These are phyloP conservation scores for Chironex yamaguchii DNA, from an alignment of 30 jellyfish, hydroid and myxozoan genomes.

Conservation along the genomic window DNA sequence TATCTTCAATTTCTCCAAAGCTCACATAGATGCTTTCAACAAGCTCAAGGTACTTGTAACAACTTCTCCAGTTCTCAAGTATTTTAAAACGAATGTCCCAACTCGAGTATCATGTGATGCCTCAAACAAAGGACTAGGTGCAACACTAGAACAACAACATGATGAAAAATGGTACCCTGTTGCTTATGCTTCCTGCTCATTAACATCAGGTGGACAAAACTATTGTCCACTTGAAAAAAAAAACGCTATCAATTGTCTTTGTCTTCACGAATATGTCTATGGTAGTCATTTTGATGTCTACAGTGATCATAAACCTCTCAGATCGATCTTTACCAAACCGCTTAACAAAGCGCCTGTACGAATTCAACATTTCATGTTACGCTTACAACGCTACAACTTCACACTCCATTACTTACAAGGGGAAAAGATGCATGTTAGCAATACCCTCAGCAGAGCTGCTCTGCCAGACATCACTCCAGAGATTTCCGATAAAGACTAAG, in stretches of 20 bases:
- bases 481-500: constrained; percentile 11
- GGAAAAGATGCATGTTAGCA: constrained; percentile 2
- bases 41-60: constrained; percentile 57
- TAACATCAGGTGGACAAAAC: constrained; percentile 49
- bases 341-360: constrained; percentile 61
- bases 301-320: constrained; percentile 38
- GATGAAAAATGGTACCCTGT: constrained; percentile 65
- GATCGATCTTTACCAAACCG: constrained; percentile 52
- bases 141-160: constrained; percentile 69
- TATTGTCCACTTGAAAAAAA: constrained; percentile 58
- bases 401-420: constrained; percentile 61
- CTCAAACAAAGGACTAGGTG: constrained; percentile 73
- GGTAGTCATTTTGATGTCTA: constrained; percentile 40
- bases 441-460: constrained; percentile 67
- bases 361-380: constrained; percentile 31
- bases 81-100: constrained; percentile 57
- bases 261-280: constrained; percentile 64
- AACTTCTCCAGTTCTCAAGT: constrained; percentile 51
- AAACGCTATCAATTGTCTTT: constrained; percentile 61
- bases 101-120: constrained; percentile 75
- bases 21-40: constrained; percentile 57
- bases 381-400: constrained; percentile 44
- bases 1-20: constrained; percentile 5
- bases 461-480: too few relatives aligned
- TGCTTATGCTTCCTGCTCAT: constrained; percentile 78